A percentile compares a stretch with the other conserved stretches of the same genome.
Evolutionary conservation across 2,797 vertebrate species (phyloP).

Genomic region (Aeoliscus strigatus): DNA sequence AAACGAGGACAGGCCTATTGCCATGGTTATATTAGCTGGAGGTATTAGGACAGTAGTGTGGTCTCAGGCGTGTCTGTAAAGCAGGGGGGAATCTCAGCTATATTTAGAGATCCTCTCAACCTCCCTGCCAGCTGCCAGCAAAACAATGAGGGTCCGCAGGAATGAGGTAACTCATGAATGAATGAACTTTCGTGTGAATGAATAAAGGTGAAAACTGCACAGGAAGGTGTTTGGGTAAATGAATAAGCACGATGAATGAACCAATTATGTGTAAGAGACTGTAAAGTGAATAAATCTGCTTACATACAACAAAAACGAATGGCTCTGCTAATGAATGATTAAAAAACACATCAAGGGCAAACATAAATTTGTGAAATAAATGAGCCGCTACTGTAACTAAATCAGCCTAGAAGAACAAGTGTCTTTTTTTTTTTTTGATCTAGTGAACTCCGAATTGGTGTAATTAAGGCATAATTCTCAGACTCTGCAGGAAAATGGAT

Average conservation of each 20-base stretch:
- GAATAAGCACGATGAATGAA: background rate
- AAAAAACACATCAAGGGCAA: too few species aligned
- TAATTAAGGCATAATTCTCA: slow-evolving; percentile 29
- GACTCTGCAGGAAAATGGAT: slow-evolving; percentile 26
- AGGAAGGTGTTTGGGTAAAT: too few species aligned
- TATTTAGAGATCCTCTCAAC: slow-evolving; percentile 55
- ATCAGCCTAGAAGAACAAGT: slow-evolving; percentile 22
- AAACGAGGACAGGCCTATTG: slow-evolving; percentile 62
- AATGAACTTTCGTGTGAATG: slow-evolving; percentile 14
- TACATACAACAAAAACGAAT: slow-evolving; percentile 17
- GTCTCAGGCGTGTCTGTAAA: slow-evolving; percentile 55
- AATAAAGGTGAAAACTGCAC: background rate
- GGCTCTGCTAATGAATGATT: slow-evolving; percentile 28
- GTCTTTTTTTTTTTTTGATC: slow-evolving; percentile 25
- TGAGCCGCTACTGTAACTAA: slow-evolving; percentile 20
- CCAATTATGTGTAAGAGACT: slow-evolving; percentile 1
- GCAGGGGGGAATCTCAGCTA: slow-evolving; percentile 56
- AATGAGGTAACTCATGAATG: slow-evolving; percentile 30
- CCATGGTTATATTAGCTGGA: slow-evolving; percentile 62
- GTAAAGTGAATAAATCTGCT: slow-evolving; percentile 13
- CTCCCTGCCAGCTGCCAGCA: slow-evolving; percentile 37
- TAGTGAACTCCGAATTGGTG: slow-evolving; percentile 26
- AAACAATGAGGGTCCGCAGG: slow-evolving; percentile 38
- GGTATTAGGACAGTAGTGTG: slow-evolving; percentile 52
- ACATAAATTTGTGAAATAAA: slow-evolving; percentile 23